Evolutionary conservation across 2,797 vertebrate genomes (phyloP).

Genomic region (Mormyrus proboscirostris): DNA sequence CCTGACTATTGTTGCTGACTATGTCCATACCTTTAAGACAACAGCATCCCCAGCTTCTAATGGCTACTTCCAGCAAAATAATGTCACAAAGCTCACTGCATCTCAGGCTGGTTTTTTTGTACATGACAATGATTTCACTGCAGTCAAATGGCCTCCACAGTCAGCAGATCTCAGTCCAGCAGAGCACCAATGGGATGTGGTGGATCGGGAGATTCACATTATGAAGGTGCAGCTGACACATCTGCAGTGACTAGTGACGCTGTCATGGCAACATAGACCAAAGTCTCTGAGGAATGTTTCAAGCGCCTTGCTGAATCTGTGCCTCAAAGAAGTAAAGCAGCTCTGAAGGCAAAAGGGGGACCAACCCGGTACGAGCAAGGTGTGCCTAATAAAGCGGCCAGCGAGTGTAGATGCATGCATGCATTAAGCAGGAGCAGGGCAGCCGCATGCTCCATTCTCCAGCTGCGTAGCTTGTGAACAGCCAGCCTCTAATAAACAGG

Average conservation of each 20-base stretch:
- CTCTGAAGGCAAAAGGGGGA: not conserved
- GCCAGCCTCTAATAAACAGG: not conserved
- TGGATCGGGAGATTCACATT: not conserved
- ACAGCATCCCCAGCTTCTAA: not conserved
- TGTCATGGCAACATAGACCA: not conserved
- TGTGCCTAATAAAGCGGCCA: not conserved
- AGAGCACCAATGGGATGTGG: not conserved
- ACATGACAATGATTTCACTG: not conserved
- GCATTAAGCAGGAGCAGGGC: not conserved
- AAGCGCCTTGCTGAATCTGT: not conserved
- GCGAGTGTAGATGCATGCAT: not conserved
- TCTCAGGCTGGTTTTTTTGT: not conserved
- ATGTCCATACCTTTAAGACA: not conserved
- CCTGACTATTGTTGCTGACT: not conserved
- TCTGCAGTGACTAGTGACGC: not conserved
- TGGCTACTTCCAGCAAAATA: not conserved
- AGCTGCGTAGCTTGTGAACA: not conserved
- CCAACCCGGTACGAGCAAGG: not conserved
- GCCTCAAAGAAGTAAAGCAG: not conserved
- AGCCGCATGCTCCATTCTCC: not conserved
- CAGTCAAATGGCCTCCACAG: not conserved
- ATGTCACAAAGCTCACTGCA: not conserved
- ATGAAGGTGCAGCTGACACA: not conserved
- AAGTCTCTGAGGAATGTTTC: not conserved
- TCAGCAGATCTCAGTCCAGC: not conserved